Conservation (phyloP, 2,888 invertebrate genomes). For the Mimachlamys varia region DNA sequence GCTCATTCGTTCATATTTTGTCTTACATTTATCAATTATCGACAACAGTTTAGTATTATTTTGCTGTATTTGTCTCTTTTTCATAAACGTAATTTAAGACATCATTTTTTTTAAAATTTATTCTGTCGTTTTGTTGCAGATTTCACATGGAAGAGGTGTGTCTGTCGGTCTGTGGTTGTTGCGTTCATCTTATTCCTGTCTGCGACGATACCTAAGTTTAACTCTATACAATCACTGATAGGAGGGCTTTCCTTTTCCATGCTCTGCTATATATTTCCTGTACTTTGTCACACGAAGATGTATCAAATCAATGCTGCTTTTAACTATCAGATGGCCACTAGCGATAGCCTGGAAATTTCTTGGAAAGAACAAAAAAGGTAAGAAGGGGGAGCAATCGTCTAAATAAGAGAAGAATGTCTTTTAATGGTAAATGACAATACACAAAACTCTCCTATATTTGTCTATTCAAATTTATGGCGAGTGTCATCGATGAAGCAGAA, state of each 20-base stretch:
- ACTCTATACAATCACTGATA: slow-evolving; percentile 92
- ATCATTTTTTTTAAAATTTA: too few species aligned
- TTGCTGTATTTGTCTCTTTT: too few species aligned
- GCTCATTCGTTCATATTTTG: too few species aligned
- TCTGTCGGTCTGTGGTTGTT: slow-evolving; percentile 88
- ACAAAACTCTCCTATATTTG: too few species aligned
- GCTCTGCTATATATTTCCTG: slow-evolving; percentile 92
- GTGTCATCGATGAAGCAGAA: too few species aligned
- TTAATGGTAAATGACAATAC: background rate
- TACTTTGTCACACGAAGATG: slow-evolving; percentile 90
- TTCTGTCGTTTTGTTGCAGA: slow-evolving; percentile 83
- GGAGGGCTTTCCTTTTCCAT: slow-evolving; percentile 93
- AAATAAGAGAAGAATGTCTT: background rate
- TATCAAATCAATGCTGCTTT: slow-evolving; percentile 64
- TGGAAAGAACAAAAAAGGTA: background rate
- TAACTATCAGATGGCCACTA: background rate
- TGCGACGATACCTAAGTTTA: slow-evolving; percentile 92
- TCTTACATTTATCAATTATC: too few species aligned
- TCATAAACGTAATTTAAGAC: too few species aligned
- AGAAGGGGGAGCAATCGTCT: background rate
- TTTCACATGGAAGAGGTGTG: slow-evolving; percentile 89
- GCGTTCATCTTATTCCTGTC: slow-evolving; percentile 89
- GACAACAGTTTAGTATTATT: too few species aligned
- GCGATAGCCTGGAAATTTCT: background rate
- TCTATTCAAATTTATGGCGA: too few species aligned